Evolutionary conservation across 2,113 vertebrate genomes (phyloP).

Genomic region (Anolis carolinensis): DNA sequence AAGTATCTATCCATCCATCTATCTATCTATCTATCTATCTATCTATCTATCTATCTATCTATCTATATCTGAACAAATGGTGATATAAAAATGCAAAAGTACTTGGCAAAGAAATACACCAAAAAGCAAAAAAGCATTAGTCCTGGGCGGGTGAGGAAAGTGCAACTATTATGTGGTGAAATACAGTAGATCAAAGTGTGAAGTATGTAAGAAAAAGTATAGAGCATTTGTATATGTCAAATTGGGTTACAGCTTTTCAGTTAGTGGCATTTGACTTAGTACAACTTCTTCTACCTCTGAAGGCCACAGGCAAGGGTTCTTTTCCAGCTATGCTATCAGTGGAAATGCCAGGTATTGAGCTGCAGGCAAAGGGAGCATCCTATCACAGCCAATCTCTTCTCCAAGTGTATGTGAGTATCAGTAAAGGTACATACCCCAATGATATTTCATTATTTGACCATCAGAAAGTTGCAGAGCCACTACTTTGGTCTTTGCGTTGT

Average conservation of each 20-base stretch:
- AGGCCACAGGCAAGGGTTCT: neutral
- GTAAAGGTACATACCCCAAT: constrained; percentile 82
- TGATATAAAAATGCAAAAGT: too few species aligned
- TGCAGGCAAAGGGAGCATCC: neutral
- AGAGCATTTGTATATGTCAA: neutral
- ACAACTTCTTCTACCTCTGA: neutral
- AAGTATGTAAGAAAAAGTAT: neutral
- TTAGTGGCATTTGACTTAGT: neutral
- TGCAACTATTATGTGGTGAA: too few species aligned
- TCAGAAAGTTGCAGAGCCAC: constrained; percentile 87
- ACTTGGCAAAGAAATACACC: too few species aligned
- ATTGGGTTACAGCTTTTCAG: neutral
- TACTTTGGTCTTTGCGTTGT: constrained; percentile 75
- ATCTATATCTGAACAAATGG: too few species aligned
- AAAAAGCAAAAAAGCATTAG: too few species aligned
- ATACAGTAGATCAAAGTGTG: neutral
- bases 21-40: too few species aligned
- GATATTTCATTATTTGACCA: constrained; percentile 82
- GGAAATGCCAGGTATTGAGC: neutral
- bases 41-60: too few species aligned
- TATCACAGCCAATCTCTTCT: neutral
- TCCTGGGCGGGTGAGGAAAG: too few species aligned
- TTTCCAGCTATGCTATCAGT: neutral
- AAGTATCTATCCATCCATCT: too few species aligned
- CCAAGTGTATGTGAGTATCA: neutral